Evolutionary conservation across 2,797 vertebrate species (phyloP), one percentile per base, ranked within the genome.

Genomic region (Sebastiscus tertius): DNA sequence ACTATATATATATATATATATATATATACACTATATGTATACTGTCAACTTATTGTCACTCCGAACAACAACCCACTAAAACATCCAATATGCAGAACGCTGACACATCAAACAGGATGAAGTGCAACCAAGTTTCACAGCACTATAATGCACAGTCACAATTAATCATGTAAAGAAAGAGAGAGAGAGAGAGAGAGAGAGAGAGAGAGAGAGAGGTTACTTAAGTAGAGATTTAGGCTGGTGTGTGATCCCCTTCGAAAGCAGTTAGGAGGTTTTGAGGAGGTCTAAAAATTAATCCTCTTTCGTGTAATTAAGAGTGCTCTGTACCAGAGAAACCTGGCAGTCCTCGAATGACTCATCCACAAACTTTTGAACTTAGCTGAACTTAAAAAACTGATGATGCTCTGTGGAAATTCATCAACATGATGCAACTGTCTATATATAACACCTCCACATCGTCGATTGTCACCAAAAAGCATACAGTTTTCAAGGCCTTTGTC

Each of bases 271-370:
- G 62, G 64, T 64, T 72, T 76, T 70, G 49, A 8, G 2, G 10
- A 77, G 39, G 39, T 72, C 72, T 34, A 42, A 67, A 67, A 81
- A 67, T 61, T 2, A 81, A 83, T 71, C 84, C 61, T 83, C 56
- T 79, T 80, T 39, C 10, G 49, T 77, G 62, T 77, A 68, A 80
- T 70, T 71, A 77, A 54, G 31, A 66, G 5, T 52, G 26, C 8
- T 42, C 4, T 78, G 20, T 11, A 34, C 60, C 4, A 1, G 7
- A 72, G 39, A 46, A 71, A 33, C 6, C 34, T 60, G 1, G 27
- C 18, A 36, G 27, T 60, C 71, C 67, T 62, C 16, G 4, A 71
- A 58, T 63, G 55, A 73, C 59, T 60, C 55, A 31, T 33, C 20
- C 3, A 54, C 26, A 80, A 70, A 75, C 74, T 56, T 72, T 1